Conservation (phyloP, 2,888 invertebrate genomes). For the Ditula angustiorana region DNA sequence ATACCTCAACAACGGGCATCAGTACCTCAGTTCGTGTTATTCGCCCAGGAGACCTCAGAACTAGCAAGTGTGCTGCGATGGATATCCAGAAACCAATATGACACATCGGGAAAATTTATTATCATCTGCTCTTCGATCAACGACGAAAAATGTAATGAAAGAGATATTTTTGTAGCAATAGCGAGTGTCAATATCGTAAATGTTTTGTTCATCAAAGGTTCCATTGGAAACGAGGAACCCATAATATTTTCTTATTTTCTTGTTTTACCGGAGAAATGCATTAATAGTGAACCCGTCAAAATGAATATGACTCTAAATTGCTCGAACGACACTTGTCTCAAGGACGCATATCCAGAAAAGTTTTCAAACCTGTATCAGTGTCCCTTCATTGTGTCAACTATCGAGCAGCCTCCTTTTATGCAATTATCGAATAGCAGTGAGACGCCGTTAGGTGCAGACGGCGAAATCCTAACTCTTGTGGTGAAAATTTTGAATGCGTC, state of each 20-base stretch:
- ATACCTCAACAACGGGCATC: constrained; percentile 43
- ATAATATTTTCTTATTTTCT: constrained; percentile 54
- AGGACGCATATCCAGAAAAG: constrained; percentile 54
- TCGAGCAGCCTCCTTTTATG: constrained; percentile 68
- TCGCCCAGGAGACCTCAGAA: constrained; percentile 54
- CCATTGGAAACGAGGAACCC: constrained; percentile 43
- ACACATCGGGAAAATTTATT: constrained; percentile 60
- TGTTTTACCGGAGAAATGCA: constrained; percentile 53
- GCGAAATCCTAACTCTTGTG: constrained; percentile 58
- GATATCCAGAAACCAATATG: constrained; percentile 53
- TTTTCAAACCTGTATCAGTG: constrained; percentile 58
- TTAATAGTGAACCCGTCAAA: constrained; percentile 51
- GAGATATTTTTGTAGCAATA: constrained; percentile 53
- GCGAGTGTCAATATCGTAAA: constrained; percentile 52
- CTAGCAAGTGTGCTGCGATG: constrained; percentile 53
- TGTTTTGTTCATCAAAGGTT: constrained; percentile 55
- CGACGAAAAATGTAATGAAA: constrained; percentile 54
- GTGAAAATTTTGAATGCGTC: constrained; percentile 60
- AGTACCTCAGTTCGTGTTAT: constrained; percentile 59
- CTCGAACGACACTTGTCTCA: constrained; percentile 51
- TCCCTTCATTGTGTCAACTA: constrained; percentile 58
- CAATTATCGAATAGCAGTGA: constrained; percentile 53
- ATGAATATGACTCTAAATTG: constrained; percentile 51
- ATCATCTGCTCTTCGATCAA: constrained; percentile 55
- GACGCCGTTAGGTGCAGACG: constrained; percentile 59